Percentiles rank a stretch among this genome's conserved stretches.
Evolutionary conservation across 1,140 invertebrate genomes (phyloP).

Genomic region (Bombyx mori): ASM3026992v2 NC_085119.1:9575001-9575500

Average conservation of each 20-base stretch:
- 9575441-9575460: no score
- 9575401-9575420: no score
- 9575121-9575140: slow-evolving; percentile 65
- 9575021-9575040: slow-evolving; percentile 70
- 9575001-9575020: slow-evolving; percentile 50
- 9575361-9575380: no score
- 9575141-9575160: slow-evolving; percentile 66
- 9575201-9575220: slow-evolving; percentile 28
- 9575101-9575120: slow-evolving; percentile 32
- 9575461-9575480: no score
- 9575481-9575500: no score
- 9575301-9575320: no score
- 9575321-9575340: no score
- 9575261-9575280: background rate
- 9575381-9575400: no score
- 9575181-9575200: slow-evolving; percentile 61
- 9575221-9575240: slow-evolving; percentile 10
- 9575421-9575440: no score
- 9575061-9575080: slow-evolving; percentile 58
- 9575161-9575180: slow-evolving; percentile 68
- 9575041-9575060: slow-evolving; percentile 63
- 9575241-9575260: background rate
- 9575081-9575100: slow-evolving; percentile 38
- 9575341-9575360: no score
- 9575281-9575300: no score